These are phyloP conservation scores for Hoplodrina blanda DNA, from an alignment of 2,888 invertebrate genomes.

Conservation along the genomic window DNA sequence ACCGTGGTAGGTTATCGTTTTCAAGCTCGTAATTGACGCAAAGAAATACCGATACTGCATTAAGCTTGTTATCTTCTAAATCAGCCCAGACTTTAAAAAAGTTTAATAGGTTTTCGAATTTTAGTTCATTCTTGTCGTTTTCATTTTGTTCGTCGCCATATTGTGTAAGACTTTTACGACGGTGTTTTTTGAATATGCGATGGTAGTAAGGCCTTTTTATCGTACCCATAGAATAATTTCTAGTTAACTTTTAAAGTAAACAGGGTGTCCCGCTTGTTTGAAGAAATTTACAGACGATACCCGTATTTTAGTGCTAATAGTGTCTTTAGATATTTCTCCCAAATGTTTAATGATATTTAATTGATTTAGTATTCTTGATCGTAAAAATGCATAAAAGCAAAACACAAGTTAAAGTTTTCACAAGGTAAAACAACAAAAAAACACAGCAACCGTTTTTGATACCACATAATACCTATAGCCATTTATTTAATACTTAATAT, in stretches of 20 bases:
- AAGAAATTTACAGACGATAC: too few relatives aligned
- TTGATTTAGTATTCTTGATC: too few relatives aligned
- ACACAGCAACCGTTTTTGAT: too few relatives aligned
- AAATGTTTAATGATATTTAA: too few relatives aligned
- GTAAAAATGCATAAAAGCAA: too few relatives aligned
- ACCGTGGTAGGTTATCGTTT: constrained; percentile 48
- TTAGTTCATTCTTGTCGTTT: neutral
- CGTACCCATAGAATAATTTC: constrained; percentile 5
- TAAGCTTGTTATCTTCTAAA: constrained; percentile 26
- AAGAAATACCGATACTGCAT: constrained; percentile 21
- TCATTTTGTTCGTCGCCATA: constrained; percentile 5
- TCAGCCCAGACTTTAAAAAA: constrained; percentile 7
- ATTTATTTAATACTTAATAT: too few relatives aligned
- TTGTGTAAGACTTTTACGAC: neutral
- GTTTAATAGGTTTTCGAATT: neutral
- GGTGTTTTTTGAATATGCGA: neutral
- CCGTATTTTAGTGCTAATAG: too few relatives aligned
- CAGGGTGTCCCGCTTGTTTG: too few relatives aligned
- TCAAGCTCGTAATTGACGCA: constrained; percentile 34
- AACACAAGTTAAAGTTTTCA: too few relatives aligned
- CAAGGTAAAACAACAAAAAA: too few relatives aligned
- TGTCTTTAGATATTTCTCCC: too few relatives aligned
- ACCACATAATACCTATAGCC: too few relatives aligned
- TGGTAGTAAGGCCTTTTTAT: neutral
- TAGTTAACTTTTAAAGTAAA: constrained; percentile 2